Percentiles rank a stretch among this genome's conserved stretches.
phyloP scores from a whole-genome alignment of 2,888 invertebrate species.

The Pseudococcus viburni region DNA sequence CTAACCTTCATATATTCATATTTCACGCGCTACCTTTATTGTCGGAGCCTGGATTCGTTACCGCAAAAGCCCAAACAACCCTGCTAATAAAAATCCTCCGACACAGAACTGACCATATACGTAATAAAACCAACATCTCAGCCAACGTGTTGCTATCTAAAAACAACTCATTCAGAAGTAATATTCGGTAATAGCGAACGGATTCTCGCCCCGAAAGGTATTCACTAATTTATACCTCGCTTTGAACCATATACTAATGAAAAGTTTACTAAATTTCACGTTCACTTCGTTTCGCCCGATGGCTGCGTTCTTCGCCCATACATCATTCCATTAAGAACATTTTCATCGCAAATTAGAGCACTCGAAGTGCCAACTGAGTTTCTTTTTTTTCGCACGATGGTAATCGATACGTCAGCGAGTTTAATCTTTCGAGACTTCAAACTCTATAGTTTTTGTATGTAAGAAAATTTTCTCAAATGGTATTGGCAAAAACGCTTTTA shows the following conservation, averaged over 20 bases:
- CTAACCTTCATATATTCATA: conserved; percentile 37
- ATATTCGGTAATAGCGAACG: conserved; percentile 32
- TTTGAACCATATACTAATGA: conserved; percentile 12
- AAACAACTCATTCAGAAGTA: conserved; percentile 43
- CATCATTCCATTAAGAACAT: conserved; percentile 23
- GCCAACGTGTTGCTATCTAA: conserved; percentile 43
- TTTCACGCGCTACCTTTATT: conserved; percentile 14
- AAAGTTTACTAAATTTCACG: conserved; percentile 23
- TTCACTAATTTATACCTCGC: conserved; percentile 37
- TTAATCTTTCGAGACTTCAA: conserved; percentile 8
- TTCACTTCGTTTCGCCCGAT: neutral
- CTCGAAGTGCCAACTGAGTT: neutral
- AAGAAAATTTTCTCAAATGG: conserved; percentile 29
- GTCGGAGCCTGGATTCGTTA: neutral
- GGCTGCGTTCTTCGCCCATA: neutral
- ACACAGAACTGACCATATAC: conserved; percentile 26
- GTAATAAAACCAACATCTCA: conserved; percentile 19
- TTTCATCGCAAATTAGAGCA: conserved; percentile 30
- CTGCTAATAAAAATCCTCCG: conserved; percentile 3
- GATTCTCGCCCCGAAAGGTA: conserved; percentile 21
- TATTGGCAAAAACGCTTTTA: neutral
- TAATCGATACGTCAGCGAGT: conserved; percentile 24
- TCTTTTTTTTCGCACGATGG: neutral
- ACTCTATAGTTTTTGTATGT: neutral
- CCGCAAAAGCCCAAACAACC: conserved; percentile 23